Base-by-base conservation (phyloP, 2,888 invertebrate genomes). In the Sminthurinus aureus region DNA sequence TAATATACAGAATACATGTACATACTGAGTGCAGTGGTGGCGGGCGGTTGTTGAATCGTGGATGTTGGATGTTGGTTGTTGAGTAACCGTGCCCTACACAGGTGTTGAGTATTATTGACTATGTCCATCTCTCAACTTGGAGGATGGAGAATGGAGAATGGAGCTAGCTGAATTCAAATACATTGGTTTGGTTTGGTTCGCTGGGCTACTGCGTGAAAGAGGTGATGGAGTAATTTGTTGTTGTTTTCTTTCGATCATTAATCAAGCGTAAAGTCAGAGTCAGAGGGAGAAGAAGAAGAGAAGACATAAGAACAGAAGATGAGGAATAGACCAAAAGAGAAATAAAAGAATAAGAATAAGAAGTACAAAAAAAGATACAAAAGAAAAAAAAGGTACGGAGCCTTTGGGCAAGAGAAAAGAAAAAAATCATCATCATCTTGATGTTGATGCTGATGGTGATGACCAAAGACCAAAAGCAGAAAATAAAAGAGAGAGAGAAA, bases 171-270 rank as follows among this genome's bases (percentile, higher is more conserved):
- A 4, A 38, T 38, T 38, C 38, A 38, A 38, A 38, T 38, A 38
- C 38, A 38, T 38, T 38, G 38, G 38, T 38, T 38, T 38, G 38
- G 38, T 38, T 38, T 38, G 38, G 38, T 38, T 38, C 38, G 38
- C 38, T 38, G 38, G 82, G 86, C 85, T 87, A 85, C 85, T 86
- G 85, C 87, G 83, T 86, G 86, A 81, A 86, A 84, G 38, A 87
- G 87, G 86, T 86, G 88, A 87, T 85, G 87, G 87, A 87, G 86
- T 86, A 86, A 87, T 86, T 86, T 86, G 86, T 88, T 88, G 87
- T 86, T 86, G 86, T 86, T 86, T 87, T 86, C 86, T 86, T 84
- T 86, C 85, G 85, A 88, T 88, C 88, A 88, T 88, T 88, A 88
- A 88, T 88, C 88, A 88, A 88, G 86, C 86, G 86, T 85, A 86